phyloP scores from a whole-genome alignment of 1,140 invertebrate genomes.

The Sitobion miscanthi region DNA sequence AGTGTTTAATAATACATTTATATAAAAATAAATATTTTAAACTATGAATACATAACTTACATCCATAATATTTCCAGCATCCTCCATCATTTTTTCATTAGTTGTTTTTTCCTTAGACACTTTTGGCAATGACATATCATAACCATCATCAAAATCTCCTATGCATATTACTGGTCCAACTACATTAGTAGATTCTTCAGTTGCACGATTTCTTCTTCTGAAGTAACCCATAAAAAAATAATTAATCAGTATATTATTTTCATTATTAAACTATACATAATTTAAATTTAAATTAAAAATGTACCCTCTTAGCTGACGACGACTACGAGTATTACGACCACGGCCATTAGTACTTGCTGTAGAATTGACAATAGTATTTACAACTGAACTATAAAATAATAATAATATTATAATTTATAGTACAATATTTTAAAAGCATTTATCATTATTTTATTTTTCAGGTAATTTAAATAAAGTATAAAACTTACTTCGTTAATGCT shows the following conservation, averaged over 20 bases:
- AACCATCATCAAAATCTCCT: slow-evolving; percentile 43
- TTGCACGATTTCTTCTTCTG: neutral
- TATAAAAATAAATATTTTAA: neutral
- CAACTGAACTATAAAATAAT: neutral
- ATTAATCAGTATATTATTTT: neutral
- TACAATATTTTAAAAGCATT: no score
- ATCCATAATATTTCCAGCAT: neutral
- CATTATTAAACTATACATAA: neutral
- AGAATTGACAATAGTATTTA: neutral
- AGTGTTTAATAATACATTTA: neutral
- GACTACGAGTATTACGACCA: neutral
- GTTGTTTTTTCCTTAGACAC: no score
- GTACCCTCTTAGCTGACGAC: neutral
- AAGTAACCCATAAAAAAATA: neutral
- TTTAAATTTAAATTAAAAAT: neutral
- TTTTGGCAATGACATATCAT: neutral
- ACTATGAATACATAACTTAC: neutral
- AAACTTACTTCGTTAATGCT: no score
- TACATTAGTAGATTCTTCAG: neutral
- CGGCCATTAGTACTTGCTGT: neutral
- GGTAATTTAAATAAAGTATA: no score
- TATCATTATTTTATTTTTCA: no score
- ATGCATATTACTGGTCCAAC: slow-evolving; percentile 7
- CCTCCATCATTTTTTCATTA: neutral
- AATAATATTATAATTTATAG: no score